Evolutionary conservation across 2,113 vertebrate species (phyloP), one percentile per base, ranked within the genome.

Genomic region (Tyto alba): DNA sequence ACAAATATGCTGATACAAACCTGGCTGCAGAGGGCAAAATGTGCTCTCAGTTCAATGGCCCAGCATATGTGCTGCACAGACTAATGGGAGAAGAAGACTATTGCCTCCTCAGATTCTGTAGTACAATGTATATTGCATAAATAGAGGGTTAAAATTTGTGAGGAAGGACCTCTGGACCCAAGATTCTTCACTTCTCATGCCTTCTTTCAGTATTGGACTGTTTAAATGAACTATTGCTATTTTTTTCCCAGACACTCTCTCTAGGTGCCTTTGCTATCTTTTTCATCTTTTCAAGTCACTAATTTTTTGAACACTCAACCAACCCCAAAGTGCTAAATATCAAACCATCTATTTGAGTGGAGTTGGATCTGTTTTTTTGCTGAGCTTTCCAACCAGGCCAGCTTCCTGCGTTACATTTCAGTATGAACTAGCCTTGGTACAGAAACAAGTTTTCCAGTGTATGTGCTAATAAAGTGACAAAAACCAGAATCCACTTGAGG

Each of bases 11-110:
- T 16, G 59, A 23, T 4, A 17, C 4, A 43, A 36, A 73, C 12
- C 29, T 19, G 63, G 62, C 7, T 7, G 55, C 68, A 41, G 60
- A 62, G 21, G 36, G 52, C 36, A 74, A 32, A 48, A 26, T 0
- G 16, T 18, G 27, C 40, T 77, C 36, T 19, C 22, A 11, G 36
- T 13, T 32, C 81, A 32, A 5, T 1, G n/a, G 14, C 13, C 47
- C 19, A 29, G 34, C 76, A 20, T 0, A 22, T 0, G 2, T 4
- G 1, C 59, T 16, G 30, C 62, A 32, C 9, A 11, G 71, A 32
- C 18, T 3, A 3, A 41, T 7, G 36, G 55, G 8, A 5, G 7
- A 27, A 34, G 59, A 23, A 60, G 3, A 21, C 9, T 5, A 6
- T 3, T 27, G 71, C 29, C 55, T 25, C 56, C 41, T 25, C 10